Evolutionary conservation across 2,888 invertebrate species (phyloP).

Genomic region (Archaeoteleia sp.): DNA sequence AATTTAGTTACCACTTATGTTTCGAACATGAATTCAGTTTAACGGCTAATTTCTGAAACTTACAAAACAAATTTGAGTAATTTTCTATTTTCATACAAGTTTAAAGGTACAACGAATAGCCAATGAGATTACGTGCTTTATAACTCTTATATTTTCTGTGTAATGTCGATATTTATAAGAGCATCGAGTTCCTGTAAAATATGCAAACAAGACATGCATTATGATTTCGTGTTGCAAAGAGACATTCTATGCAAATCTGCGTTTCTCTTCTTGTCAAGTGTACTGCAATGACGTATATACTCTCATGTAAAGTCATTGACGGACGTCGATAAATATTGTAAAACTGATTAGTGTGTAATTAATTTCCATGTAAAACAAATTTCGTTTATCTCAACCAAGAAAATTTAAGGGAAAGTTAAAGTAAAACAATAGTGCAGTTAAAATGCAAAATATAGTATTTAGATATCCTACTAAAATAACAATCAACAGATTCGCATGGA

Average conservation of each 20-base stretch:
- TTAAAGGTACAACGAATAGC: constrained; percentile 32
- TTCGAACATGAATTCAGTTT: constrained; percentile 15
- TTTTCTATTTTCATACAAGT: constrained; percentile 37
- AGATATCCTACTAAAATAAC: background rate
- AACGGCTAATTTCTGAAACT: constrained; percentile 12
- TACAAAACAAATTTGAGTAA: constrained; percentile 1
- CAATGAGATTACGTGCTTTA: constrained; percentile 16
- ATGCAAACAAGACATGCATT: constrained; percentile 32
- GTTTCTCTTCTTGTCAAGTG: constrained; percentile 20
- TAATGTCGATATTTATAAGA: constrained; percentile 24
- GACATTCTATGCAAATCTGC: constrained; percentile 23
- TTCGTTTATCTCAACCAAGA: constrained; percentile 6
- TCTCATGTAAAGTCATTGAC: constrained; percentile 20
- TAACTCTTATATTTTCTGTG: constrained; percentile 18
- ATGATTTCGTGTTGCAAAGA: constrained; percentile 15
- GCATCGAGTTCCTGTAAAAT: constrained; percentile 31
- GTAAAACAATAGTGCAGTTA: background rate
- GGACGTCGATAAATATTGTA: constrained; percentile 32
- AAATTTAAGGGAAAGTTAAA: constrained; percentile 4
- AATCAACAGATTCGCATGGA: background rate
- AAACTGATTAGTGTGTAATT: constrained; percentile 25
- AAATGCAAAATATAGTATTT: background rate
- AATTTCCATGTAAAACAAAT: constrained; percentile 21
- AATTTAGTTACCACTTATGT: constrained; percentile 8
- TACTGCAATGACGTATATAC: constrained; percentile 20